These are phyloP conservation scores for Philereme vetulata DNA, from an alignment of 2,888 invertebrate genomes.

Conservation along the genomic window DNA sequence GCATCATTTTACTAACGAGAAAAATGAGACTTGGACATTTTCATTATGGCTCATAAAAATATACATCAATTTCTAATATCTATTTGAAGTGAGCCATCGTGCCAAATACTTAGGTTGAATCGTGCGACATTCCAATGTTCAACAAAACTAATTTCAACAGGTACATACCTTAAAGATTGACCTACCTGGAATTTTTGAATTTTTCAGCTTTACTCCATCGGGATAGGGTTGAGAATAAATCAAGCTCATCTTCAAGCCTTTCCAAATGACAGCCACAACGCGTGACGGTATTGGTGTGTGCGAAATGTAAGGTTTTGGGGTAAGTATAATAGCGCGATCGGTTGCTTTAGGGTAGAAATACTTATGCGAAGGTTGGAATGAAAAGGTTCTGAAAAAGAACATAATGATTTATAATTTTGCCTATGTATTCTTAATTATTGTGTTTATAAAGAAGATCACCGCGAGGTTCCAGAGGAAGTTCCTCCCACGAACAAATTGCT, in stretches of 20 bases:
- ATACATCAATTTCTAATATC: not conserved
- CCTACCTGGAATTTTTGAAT: not conserved
- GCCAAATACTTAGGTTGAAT: constrained; percentile 12
- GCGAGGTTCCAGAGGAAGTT: too few species aligned
- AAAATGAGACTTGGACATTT: too few species aligned
- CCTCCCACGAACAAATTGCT: too few species aligned
- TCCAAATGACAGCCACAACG: constrained; percentile 27
- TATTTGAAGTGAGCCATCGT: not conserved
- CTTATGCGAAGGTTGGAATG: constrained; percentile 13
- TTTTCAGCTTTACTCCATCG: constrained; percentile 5
- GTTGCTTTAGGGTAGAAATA: constrained; percentile 20
- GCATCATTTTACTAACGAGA: too few species aligned
- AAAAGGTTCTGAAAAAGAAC: not conserved
- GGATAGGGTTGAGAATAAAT: constrained; percentile 17
- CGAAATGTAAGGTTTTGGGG: constrained; percentile 25
- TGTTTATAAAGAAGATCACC: too few species aligned
- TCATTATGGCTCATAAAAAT: not conserved
- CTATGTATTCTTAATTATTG: too few species aligned
- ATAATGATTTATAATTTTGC: too few species aligned
- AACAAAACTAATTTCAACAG: constrained; percentile 28
- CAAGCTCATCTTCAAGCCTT: constrained; percentile 29
- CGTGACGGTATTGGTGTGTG: constrained; percentile 31
- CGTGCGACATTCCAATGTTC: constrained; percentile 20
- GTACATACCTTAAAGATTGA: constrained; percentile 2
- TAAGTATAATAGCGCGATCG: constrained; percentile 26